Base-by-base conservation (phyloP, 1,140 invertebrate genomes). In the Drosophila ohnishii region DNA sequence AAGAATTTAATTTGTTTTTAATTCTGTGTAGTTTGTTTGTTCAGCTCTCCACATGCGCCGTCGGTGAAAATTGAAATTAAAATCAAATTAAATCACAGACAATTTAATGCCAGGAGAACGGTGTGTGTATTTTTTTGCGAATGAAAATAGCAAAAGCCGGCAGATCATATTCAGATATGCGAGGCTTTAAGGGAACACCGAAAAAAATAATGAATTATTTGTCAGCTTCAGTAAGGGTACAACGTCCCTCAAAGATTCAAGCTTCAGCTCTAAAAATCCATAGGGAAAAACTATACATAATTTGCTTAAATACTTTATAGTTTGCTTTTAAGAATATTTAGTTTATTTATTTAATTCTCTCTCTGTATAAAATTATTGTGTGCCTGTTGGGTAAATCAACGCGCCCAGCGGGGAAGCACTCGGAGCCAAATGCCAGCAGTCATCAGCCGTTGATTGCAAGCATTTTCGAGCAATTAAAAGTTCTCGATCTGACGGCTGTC, bases 1-100 rank as follows among this genome's bases (percentile, higher is more conserved):
- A 75, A 53, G 84, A 88, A 87, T 87, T 87, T 88, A 87, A 87
- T 87, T 87, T 83, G 84, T 80, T 88, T 87, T 88, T 67, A 88
- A 88, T 88, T 72, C 71, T 80, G 45, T 70, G 79, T 71, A 64
- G 66, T 32, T 82, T 82, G 40, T 79, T 76, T 83, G 57, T 53
- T 32, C 47, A 48, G 63, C 66, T 75, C 78, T 75, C 51, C 59
- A 61, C 51, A 42, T 30, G 19, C 11, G 40, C 25, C 10, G 8
- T 16, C 32, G 39, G 25, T 13, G n/a, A 55, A 75, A 73, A 77
- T 37, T 64, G 48, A 75, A 85, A 78, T 78, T 63, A 59, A 82
- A 79, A 47, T 44, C 19, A 66, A 73, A 70, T 82, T 76, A 66
- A 79, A 73, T 73, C 40, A 75, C 74, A 47, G 63, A 35, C 50